Evolutionary conservation across 1,140 invertebrate genomes (phyloP), one percentile per base, ranked within the genome.

Genomic region (Magallana angulata): DNA sequence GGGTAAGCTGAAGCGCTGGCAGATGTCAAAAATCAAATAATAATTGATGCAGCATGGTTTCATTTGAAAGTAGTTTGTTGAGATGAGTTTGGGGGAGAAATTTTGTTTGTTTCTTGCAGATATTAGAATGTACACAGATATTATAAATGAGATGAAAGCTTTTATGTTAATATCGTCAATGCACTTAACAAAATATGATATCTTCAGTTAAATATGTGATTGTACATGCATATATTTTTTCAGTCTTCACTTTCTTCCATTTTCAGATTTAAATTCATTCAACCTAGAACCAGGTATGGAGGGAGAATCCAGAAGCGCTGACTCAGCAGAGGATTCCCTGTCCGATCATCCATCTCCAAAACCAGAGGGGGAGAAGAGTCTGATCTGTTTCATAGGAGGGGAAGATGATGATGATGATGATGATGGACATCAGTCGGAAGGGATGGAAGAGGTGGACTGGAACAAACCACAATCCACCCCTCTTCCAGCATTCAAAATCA

Each of bases 261-360:
- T 30, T 36, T 30, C 24, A 76, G 68, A 76, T 36, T 76, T 76
- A 18, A 84, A 89, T 68, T 85, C 56, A 87, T 84, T 87, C 30
- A 87, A 76, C 18, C 89, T 90, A 30, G 91, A 91, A 81, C 84
- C 86, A 71, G 93, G 93, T 68, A 81, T 92, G 58, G 92, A 92
- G 60, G 88, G 88, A 36, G 91, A 91, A 80, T 92, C 92, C 7
- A 91, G 94, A 18, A 94, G 92, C 90, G 92, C 93, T 64, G 92
- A 94, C 85, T 93, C 93, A 11, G 90, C 91, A 84, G 93, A 94
- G 24, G 93, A 92, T 18, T 92, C 88, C 24, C 62, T 91, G 5
- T 90, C 91, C 24, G 93, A 94, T 85, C 84, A 84, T 36, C 82
- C 82, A 7, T 81, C 82, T 12, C 68, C 82, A 1, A 76, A 88